phyloP scores from a whole-genome alignment of 2,113 vertebrate genomes.

The Sialia sialis region DNA sequence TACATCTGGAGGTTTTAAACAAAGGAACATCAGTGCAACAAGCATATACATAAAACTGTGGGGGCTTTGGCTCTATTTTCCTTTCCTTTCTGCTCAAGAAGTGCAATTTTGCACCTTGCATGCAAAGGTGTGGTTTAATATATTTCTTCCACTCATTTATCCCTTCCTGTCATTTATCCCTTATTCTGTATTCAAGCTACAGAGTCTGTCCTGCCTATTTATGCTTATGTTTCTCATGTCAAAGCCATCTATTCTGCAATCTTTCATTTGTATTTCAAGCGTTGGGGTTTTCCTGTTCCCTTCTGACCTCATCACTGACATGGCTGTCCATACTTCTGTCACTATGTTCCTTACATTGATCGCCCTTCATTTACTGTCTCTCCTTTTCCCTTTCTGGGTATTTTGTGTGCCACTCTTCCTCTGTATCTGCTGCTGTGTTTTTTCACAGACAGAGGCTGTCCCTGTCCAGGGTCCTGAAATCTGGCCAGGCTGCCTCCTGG shows the following conservation, averaged over 20 bases:
- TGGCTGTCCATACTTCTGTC: background rate
- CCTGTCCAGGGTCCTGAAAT: conserved; percentile 74
- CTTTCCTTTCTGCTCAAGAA: background rate
- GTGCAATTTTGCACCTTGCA: background rate
- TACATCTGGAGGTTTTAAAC: background rate
- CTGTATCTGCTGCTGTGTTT: background rate
- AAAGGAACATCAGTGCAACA: background rate
- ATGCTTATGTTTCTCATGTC: background rate
- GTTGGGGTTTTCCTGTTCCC: background rate
- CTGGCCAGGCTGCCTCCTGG: background rate
- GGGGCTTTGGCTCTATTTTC: background rate
- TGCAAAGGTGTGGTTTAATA: background rate
- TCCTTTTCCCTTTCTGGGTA: background rate
- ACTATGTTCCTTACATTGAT: background rate
- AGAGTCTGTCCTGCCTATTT: background rate
- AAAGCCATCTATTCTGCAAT: background rate
- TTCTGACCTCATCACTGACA: background rate
- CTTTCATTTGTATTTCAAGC: background rate
- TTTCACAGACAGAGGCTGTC: rapidly evolving
- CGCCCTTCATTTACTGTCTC: background rate
- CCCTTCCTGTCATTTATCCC: background rate
- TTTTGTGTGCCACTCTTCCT: background rate
- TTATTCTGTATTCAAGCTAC: background rate
- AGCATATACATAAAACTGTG: background rate
- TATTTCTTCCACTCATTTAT: background rate